Evolutionary conservation across 2,797 vertebrate genomes (phyloP).

Genomic region (Poeciliopsis turneri): DNA sequence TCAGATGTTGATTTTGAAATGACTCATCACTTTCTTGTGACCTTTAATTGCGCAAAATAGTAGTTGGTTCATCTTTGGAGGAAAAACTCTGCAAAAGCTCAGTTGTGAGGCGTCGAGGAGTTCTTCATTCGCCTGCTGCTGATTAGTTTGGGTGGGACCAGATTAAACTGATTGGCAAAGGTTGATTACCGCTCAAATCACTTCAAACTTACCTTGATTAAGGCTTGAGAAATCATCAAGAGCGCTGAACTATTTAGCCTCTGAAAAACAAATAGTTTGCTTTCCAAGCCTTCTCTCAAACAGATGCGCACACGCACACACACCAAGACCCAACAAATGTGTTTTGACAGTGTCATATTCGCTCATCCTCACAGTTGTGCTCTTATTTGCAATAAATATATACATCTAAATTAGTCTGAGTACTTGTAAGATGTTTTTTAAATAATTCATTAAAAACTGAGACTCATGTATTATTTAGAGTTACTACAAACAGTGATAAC

Average conservation of each 20-base stretch:
- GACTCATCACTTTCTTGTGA: constrained; percentile 72
- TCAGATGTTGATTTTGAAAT: constrained; percentile 64
- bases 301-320: not conserved
- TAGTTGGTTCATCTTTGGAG: constrained; percentile 51
- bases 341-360: not conserved
- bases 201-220: constrained; percentile 68
- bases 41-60: constrained; percentile 67
- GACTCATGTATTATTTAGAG: not conserved
- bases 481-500: not conserved
- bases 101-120: constrained; percentile 37
- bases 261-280: constrained; percentile 60
- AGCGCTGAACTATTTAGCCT: constrained; percentile 36
- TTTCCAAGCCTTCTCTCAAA: constrained; percentile 29
- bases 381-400: not conserved
- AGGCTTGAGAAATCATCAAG: constrained; percentile 50
- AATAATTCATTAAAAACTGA: not conserved
- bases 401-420: not conserved
- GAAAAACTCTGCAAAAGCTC: constrained; percentile 36
- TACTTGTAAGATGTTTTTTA: not conserved
- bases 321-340: not conserved
- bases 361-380: not conserved
- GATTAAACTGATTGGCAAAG: constrained; percentile 50
- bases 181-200: constrained; percentile 67
- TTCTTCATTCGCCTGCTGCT: constrained; percentile 31
- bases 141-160: constrained; percentile 64